Evolutionary conservation across 1,140 invertebrate genomes (phyloP), one percentile per base, ranked within the genome.

Genomic region (Aphis gossypii): DNA sequence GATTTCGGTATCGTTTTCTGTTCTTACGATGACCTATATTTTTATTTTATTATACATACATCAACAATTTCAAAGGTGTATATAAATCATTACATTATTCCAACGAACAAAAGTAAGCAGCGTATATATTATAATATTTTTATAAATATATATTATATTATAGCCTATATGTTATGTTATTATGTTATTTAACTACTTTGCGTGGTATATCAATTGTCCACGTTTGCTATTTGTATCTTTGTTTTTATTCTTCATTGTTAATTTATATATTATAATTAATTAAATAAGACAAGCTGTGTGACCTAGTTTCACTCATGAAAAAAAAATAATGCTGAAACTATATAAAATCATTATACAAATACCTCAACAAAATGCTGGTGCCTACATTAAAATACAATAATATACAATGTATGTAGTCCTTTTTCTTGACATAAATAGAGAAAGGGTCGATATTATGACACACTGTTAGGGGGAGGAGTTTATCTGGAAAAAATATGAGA

Each of bases 21-120:
- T 76, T 76, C 14, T 76, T 76, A 76, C 60, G n/a, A n/a, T 76
- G 60, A 76, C 60, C 60, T 76, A 76, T 76, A 76, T 76, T 76
- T 76, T 3, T 76, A n/a, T n/a, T n/a, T 76, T 35, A 76, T n/a
- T 35, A 5, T 35, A 68, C n/a, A 76, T n/a, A 76, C 60, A n/a
- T 76, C 4, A 76, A n/a, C 14, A 6, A 35, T 76, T n/a, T n/a
- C 30, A n/a, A 18, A n/a, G n/a, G 30, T 8, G 48, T 9, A n/a
- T 9, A n/a, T n/a, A n/a, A 30, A 68, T 68, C 11, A 14, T n/a
- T n/a, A 76, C 60, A 76, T 76, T 76, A 76, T 76, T n/a, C 30
- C 14, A n/a, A 76, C n/a, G 30, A n/a, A 76, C 60, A 76, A n/a
- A 76, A 76, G n/a, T 76, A 76, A 76, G 60, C 60, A n/a, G 60